Conservation (phyloP, 2,113 vertebrate genomes). For the Gallinago undulata region DNA sequence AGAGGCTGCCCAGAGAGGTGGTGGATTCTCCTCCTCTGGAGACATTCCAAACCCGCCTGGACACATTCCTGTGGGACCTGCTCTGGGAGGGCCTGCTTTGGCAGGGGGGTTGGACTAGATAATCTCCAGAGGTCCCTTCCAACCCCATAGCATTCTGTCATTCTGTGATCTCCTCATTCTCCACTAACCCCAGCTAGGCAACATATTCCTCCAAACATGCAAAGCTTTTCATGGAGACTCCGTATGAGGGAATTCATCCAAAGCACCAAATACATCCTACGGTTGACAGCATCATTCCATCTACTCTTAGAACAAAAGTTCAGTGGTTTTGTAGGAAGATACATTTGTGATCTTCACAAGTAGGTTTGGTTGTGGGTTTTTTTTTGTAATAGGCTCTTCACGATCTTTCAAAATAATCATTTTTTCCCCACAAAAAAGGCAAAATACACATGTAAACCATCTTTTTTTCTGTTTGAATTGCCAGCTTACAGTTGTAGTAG, state of each 20-base stretch:
- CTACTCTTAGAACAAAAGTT: neutral
- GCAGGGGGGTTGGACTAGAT: too few relatives aligned
- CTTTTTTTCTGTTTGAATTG: neutral
- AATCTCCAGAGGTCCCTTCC: too few relatives aligned
- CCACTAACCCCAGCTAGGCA: neutral
- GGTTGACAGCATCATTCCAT: neutral
- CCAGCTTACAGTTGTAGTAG: neutral
- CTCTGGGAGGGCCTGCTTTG: too few relatives aligned
- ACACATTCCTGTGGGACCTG: too few relatives aligned
- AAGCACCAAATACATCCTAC: neutral
- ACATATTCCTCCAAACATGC: neutral
- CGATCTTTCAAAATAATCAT: neutral
- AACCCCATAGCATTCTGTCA: too few relatives aligned
- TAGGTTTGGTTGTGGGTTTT: neutral
- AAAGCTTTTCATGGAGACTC: neutral
- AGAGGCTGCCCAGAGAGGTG: too few relatives aligned
- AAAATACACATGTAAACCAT: neutral
- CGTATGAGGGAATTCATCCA: neutral
- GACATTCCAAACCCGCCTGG: too few relatives aligned
- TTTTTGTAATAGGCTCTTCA: neutral
- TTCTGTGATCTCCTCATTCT: neutral
- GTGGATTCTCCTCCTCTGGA: too few relatives aligned
- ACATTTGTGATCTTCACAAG: neutral
- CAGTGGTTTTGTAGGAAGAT: rapidly evolving
- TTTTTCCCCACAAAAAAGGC: neutral